A percentile compares a stretch with the other conserved stretches of the same genome.
phyloP scores from a whole-genome alignment of 2,113 vertebrate species.

The Eira barbara region DNA sequence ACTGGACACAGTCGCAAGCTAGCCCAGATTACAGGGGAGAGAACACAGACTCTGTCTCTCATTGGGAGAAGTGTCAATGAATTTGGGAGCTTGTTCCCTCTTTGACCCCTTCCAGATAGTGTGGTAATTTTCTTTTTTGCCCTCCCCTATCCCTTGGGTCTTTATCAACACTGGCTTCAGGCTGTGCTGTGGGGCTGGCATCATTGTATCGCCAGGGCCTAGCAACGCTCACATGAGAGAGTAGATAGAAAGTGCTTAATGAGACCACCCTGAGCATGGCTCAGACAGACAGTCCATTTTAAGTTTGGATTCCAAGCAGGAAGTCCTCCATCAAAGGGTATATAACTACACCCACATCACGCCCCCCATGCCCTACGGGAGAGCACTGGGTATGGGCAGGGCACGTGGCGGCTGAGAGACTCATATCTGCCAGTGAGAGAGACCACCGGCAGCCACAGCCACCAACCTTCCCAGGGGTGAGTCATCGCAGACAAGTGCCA shows the following conservation, averaged over 20 bases:
- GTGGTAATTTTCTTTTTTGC: neutral
- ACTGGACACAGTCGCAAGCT: neutral
- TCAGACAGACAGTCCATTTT: neutral
- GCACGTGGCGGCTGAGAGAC: neutral
- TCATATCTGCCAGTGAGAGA: neutral
- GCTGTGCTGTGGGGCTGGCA: neutral
- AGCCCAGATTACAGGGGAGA: neutral
- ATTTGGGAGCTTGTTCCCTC: neutral
- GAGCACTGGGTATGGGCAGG: neutral
- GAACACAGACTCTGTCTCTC: neutral
- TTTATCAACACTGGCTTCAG: neutral
- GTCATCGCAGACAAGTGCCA: neutral
- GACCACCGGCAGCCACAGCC: neutral
- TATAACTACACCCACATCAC: fast-evolving
- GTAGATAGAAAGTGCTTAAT: neutral
- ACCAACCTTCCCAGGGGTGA: neutral
- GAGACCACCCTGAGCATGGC: neutral
- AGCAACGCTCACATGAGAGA: neutral
- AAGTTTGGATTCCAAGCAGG: neutral
- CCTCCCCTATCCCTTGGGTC: neutral
- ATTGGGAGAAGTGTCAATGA: neutral
- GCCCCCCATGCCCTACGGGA: too few species aligned
- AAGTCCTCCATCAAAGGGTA: neutral
- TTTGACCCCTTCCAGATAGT: neutral
- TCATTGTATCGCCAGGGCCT: neutral